Base-by-base conservation (phyloP, 2,888 invertebrate species). In the Diarsia dahlii region DNA sequence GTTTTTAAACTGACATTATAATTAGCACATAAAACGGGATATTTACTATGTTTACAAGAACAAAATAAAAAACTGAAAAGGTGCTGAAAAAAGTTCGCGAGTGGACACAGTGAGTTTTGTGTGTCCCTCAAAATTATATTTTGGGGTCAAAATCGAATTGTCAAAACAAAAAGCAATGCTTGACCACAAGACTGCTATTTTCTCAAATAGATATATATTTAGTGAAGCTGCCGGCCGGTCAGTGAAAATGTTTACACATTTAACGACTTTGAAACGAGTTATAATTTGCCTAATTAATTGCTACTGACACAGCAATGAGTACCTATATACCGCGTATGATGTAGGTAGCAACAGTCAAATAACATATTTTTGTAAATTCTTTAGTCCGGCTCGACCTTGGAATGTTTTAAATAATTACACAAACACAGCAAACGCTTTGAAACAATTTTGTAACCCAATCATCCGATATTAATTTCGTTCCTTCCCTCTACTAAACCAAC, bases 381-480 rank as follows among this genome's bases (percentile, higher is more conserved):
- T 18, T 6, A 20, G 23, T 28, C 52, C 9, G 1, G 15, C 64
- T 76, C 71, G 50, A 34, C 58, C 65, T 46, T 66, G 23, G 12
- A 71, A 69, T 64, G 46, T 39, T 56, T 56, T 56, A 34, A 81
- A 46, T 68, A 66, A 73, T 81, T 63, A 69, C 20, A 34, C 20
- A 46, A 79, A 69, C 52, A 71, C 23, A 8, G n/a, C 23, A 45
- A 18, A 63, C 39, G 39, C 18, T 50, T 28, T 67, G 8, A 54
- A 71, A 78, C 52, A 65, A 70, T 73, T 65, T 46, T 20, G 54
- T 60, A 67, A 72, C 28, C 56, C 65, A 78, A 72, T 74, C 65
- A 58, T 60, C 52, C 28, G 48, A 71, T 78, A 74, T 62, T 72
- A 50, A 78, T 84, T 68, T 56, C 65, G 71, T 54, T 48, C 58